phyloP scores from a whole-genome alignment of 2,888 invertebrate genomes.

The Enchytraeus crypticus region DNA sequence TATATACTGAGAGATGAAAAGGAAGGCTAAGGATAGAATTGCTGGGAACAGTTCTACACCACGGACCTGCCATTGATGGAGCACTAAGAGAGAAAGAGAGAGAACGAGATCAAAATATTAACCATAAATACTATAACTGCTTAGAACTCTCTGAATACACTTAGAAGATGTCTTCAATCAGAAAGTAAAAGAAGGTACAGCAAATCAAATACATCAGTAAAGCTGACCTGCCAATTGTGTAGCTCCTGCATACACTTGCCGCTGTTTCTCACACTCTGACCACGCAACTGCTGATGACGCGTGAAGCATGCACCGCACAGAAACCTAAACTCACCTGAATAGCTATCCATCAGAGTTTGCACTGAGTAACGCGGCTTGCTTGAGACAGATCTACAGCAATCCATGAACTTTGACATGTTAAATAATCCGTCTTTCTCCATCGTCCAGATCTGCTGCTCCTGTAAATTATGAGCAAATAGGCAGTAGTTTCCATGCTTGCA shows the following conservation, averaged over 20 bases:
- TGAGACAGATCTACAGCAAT: conserved; percentile 31
- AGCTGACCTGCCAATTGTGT: conserved; percentile 32
- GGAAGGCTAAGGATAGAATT: too few relatives aligned
- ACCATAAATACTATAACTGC: too few relatives aligned
- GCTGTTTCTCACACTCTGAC: conserved; percentile 15
- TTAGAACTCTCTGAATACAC: too few relatives aligned
- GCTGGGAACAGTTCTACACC: too few relatives aligned
- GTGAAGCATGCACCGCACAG: conserved; percentile 37
- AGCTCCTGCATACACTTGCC: conserved; percentile 22
- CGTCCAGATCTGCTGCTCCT: conserved; percentile 39
- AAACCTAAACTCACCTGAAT: conserved; percentile 36
- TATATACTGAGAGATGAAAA: too few relatives aligned
- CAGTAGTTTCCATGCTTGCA: conserved; percentile 31
- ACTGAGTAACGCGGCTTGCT: not conserved
- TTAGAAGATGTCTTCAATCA: too few relatives aligned
- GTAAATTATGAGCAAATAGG: conserved; percentile 38
- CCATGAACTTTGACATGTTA: conserved; percentile 38
- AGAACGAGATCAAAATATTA: too few relatives aligned
- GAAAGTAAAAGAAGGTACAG: too few relatives aligned
- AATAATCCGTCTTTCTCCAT: conserved; percentile 38
- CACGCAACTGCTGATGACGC: conserved; percentile 29
- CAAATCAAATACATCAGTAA: too few relatives aligned
- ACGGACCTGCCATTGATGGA: too few relatives aligned
- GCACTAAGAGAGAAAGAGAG: too few relatives aligned
- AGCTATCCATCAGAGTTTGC: conserved; percentile 17